Evolutionary conservation across 2,113 vertebrate genomes (phyloP).

Genomic region (Nesospiza acunhae): DNA sequence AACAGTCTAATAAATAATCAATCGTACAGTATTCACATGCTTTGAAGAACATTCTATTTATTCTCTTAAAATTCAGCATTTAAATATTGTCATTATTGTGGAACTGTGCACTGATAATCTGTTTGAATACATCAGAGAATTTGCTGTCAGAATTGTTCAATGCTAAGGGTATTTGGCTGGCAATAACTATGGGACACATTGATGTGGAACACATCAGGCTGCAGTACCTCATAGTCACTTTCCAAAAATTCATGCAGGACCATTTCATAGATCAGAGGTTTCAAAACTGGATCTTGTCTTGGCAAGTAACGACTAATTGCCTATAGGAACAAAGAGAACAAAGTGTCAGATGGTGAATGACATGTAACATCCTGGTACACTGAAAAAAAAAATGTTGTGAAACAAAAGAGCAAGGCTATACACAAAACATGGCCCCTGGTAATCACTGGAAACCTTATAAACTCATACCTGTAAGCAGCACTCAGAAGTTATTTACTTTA

Average conservation of each 20-base stretch:
- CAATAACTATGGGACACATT: not conserved
- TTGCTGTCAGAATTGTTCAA: not conserved
- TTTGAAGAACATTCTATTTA: not conserved
- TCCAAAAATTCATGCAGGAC: conserved; percentile 96
- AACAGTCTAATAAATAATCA: not conserved
- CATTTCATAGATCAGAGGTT: conserved; percentile 98
- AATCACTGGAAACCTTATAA: not conserved
- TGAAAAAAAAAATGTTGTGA: not conserved
- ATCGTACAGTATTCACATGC: not conserved
- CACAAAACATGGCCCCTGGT: not conserved
- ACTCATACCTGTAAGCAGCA: not conserved
- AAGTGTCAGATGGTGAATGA: not conserved
- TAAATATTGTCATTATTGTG: not conserved
- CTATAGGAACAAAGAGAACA: conserved; percentile 63
- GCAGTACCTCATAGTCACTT: conserved; percentile 91
- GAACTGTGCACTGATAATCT: not conserved
- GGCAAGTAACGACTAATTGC: conserved; percentile 96
- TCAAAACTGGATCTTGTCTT: conserved; percentile 90
- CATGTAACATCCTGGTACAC: not conserved
- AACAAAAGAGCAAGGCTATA: not conserved
- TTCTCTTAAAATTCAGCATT: not conserved
- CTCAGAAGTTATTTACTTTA: not conserved
- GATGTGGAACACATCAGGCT: not conserved
- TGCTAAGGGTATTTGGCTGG: not conserved
- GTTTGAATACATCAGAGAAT: not conserved